Evolutionary conservation across 2,797 vertebrate species (phyloP), one percentile per base, ranked within the genome.

Genomic region (Dromococcyx pavoninus): DNA sequence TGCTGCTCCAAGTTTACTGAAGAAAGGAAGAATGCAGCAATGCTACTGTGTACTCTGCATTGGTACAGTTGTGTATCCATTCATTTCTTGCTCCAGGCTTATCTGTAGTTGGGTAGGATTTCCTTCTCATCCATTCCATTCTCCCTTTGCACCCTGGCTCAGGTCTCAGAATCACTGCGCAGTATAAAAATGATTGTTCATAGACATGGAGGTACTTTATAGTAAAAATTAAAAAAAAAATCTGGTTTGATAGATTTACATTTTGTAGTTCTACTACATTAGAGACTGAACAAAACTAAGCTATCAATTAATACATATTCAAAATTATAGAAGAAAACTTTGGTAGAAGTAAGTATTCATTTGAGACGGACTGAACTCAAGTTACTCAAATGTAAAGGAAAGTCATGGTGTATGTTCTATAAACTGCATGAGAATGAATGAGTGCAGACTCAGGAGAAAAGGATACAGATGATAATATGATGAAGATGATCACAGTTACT

Each of bases 391-490:
- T 35, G 25, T 54, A 60, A 56, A 66, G 12, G 21, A 32, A 7
- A 51, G 30, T 39, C 17, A 8, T n/a, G 3, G 6, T 21, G 39
- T 25, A 5, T n/a, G 28, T 15, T 62, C 19, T 56, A 4, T 60
- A 53, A 87, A 1, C 6, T 64, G 25, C 10, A 2, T 17, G 19
- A 84, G 8, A 33, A 56, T 25, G 13, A 76, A 37, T 53, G 33
- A 80, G 8, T 33, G 24, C 13, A 54, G 6, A 46, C 28, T 69
- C 2, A 9, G 21, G 33, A 51, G 17, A 54, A 61, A 46, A 12
- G 64, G 25, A 48, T 30, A 50, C 10, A 50, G 28, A 18, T 2
- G 2, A 5, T 51, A 41, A 27, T 18, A 48, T 0, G 1, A 7
- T 27, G 17, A 17, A 41, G 27, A 4, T 54, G 8, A 50, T 66